Percentiles rank a stretch among this genome's conserved stretches.
These are phyloP conservation scores for Cosmorhoe ocellata DNA, from an alignment of 2,888 invertebrate genomes.

Conservation along the genomic window DNA sequence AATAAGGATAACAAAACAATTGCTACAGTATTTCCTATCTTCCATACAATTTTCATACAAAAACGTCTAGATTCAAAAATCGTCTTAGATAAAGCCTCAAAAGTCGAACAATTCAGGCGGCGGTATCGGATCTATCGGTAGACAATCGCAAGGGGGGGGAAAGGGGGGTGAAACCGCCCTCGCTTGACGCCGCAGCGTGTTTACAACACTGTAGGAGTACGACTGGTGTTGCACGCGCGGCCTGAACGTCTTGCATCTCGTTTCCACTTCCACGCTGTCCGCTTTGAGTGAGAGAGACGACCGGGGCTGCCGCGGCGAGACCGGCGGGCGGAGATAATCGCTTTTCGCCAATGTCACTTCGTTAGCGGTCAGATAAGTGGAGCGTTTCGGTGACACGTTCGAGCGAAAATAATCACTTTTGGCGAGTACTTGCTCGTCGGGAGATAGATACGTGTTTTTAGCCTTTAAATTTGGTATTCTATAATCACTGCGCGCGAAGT, in stretches of 20 bases:
- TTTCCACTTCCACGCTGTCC: slow-evolving; percentile 47
- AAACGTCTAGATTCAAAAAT: not conserved
- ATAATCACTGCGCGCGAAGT: slow-evolving; percentile 61
- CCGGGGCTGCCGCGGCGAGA: slow-evolving; percentile 52
- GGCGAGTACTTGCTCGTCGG: slow-evolving; percentile 29
- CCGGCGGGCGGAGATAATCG: slow-evolving; percentile 38
- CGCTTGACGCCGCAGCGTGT: slow-evolving; percentile 52
- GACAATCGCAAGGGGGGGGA: slow-evolving; percentile 55
- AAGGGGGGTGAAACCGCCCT: slow-evolving; percentile 46
- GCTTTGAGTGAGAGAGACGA: slow-evolving; percentile 61
- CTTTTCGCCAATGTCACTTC: slow-evolving; percentile 17
- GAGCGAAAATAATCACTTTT: slow-evolving; percentile 30
- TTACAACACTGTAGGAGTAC: slow-evolving; percentile 53
- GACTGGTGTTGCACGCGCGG: slow-evolving; percentile 44
- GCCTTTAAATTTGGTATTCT: slow-evolving; percentile 49
- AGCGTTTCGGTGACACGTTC: slow-evolving; percentile 19
- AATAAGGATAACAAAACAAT: not conserved
- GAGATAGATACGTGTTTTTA: slow-evolving; percentile 25
- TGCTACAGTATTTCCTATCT: slow-evolving; percentile 4
- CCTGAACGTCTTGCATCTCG: slow-evolving; percentile 36
- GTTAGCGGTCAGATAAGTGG: slow-evolving; percentile 7
- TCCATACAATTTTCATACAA: slow-evolving; percentile 11
- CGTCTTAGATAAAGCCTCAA: not conserved
- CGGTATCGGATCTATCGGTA: slow-evolving; percentile 66
- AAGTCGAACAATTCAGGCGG: slow-evolving; percentile 72